These are phyloP conservation scores for Drosophila cyrtoloma DNA, from an alignment of 2,888 invertebrate genomes.

Conservation along the genomic window DNA sequence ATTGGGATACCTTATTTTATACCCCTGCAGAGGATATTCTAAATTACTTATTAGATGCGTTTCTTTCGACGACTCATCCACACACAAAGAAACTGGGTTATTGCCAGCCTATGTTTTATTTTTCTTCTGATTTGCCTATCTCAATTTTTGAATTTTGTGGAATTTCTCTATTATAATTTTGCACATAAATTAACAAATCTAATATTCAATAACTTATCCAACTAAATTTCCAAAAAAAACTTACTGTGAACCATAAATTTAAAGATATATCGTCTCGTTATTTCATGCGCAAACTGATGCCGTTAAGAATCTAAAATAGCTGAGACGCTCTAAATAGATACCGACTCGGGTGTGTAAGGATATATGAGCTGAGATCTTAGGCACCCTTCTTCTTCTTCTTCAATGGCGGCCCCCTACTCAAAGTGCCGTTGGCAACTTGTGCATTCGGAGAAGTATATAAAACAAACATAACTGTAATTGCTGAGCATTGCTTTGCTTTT, in stretches of 20 bases:
- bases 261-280: neutral
- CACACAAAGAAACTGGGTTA: neutral
- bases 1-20: neutral
- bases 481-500: slow-evolving; percentile 2
- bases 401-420: slow-evolving; percentile 2
- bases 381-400: neutral
- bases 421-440: slow-evolving; percentile 8
- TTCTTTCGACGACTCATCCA: neutral
- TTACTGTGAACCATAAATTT: neutral
- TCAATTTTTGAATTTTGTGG: neutral
- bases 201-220: neutral
- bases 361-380: slow-evolving; percentile 11
- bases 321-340: neutral
- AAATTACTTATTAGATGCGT: neutral
- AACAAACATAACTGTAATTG: slow-evolving; percentile 34
- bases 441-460: neutral
- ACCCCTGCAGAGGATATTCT: neutral
- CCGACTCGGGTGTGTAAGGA: slow-evolving; percentile 3
- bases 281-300: neutral
- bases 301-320: neutral
- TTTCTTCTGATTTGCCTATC: neutral
- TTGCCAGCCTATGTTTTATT: neutral
- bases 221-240: neutral
- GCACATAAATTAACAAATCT: neutral
- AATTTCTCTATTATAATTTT: neutral